phyloP scores from a whole-genome alignment of 2,888 invertebrate species.

The Pristionchus exspectatus region DNA sequence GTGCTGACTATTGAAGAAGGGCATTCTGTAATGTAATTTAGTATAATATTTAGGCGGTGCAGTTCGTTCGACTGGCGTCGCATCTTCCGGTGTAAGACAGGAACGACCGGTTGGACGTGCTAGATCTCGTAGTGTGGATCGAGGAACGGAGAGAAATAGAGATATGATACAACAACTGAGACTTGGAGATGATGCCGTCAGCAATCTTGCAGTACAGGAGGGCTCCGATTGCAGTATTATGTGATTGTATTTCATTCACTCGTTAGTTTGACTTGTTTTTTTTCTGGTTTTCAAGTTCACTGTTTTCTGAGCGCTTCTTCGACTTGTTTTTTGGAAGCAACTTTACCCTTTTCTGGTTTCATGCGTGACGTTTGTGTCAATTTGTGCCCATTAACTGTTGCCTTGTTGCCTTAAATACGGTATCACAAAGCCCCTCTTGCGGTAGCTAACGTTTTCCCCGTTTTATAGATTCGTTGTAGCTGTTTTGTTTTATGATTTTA shows the following conservation, averaged over 20 bases:
- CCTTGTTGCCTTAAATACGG: conserved; percentile 11
- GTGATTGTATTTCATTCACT: neutral
- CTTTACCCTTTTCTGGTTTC: neutral
- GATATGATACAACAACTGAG: neutral
- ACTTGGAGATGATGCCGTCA: conserved; percentile 32
- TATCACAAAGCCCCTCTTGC: conserved; percentile 4
- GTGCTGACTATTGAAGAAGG: too few relatives aligned
- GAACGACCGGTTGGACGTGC: neutral
- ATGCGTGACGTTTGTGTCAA: neutral
- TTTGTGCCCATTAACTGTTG: neutral
- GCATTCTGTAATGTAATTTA: neutral
- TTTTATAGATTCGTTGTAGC: neutral
- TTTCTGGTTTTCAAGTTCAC: too few relatives aligned
- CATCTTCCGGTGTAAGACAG: too few relatives aligned
- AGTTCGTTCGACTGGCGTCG: neutral
- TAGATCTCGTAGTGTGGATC: neutral
- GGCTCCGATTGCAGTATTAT: neutral
- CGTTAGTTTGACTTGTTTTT: neutral
- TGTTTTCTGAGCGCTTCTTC: too few relatives aligned
- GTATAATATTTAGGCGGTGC: neutral
- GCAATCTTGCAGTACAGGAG: neutral
- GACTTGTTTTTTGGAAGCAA: neutral
- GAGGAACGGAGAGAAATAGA: neutral
- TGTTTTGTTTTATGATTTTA: conserved; percentile 28
- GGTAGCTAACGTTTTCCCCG: conserved; percentile 18